Percentiles rank a stretch among this genome's conserved stretches.
These are phyloP conservation scores for Linepithema humile DNA, from an alignment of 1,140 invertebrate genomes.

Conservation along the genomic window DNA sequence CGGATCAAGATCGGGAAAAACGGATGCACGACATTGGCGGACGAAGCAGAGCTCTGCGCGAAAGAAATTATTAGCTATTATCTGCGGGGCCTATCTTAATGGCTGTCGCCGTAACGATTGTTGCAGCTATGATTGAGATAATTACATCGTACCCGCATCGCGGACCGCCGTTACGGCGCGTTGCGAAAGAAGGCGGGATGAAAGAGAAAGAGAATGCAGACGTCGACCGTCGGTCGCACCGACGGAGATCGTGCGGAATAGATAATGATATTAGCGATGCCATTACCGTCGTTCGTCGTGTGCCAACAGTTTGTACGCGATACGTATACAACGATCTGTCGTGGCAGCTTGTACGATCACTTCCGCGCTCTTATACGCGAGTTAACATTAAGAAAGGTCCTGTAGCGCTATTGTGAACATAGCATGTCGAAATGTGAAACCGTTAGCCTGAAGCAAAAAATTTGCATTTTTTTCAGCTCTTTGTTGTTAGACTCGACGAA, in stretches of 20 bases:
- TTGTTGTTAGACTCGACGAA: background rate
- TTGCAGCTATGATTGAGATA: slow-evolving; percentile 54
- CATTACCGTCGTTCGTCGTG: slow-evolving; percentile 21
- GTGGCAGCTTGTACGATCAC: background rate
- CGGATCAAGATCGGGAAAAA: background rate
- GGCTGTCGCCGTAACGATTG: slow-evolving; percentile 37
- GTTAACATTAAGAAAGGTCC: background rate
- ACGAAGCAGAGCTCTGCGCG: background rate
- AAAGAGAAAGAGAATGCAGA: slow-evolving; percentile 46
- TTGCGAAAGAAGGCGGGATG: slow-evolving; percentile 34
- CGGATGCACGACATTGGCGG: background rate
- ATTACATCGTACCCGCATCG: slow-evolving; percentile 42
- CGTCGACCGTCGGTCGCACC: slow-evolving; percentile 19
- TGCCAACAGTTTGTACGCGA: slow-evolving; percentile 10
- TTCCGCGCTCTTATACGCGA: background rate
- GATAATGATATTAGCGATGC: slow-evolving; percentile 49
- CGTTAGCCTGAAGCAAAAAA: background rate
- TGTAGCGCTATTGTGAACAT: background rate
- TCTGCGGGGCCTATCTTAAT: slow-evolving; percentile 13
- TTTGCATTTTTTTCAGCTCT: background rate
- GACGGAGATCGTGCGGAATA: slow-evolving; percentile 30
- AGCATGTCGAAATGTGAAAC: background rate
- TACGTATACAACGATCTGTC: background rate
- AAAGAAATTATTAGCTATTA: slow-evolving; percentile 56
- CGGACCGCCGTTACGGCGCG: slow-evolving; percentile 28